Percentiles rank a stretch among this genome's conserved stretches.
These are phyloP conservation scores for Sinocyclocheilus anophthalmus DNA, from an alignment of 2,113 vertebrate species.

Conservation along the genomic window DNA sequence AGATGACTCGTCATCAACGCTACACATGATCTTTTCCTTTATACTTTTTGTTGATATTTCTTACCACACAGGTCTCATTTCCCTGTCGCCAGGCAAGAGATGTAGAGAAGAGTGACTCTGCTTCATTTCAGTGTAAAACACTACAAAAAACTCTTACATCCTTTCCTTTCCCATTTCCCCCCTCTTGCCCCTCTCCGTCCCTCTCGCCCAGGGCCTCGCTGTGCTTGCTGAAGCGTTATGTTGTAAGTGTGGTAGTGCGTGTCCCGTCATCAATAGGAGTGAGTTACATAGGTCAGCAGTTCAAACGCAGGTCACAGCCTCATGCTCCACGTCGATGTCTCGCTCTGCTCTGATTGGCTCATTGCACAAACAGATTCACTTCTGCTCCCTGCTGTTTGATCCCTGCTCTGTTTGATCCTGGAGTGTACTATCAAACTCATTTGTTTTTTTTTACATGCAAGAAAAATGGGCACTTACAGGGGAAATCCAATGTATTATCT, in stretches of 20 bases:
- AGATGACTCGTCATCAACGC: not conserved
- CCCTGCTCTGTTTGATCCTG: slow-evolving; percentile 19
- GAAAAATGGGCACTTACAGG: not conserved
- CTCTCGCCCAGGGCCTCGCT: slow-evolving; percentile 64
- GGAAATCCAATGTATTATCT: not conserved
- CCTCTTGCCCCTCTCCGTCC: slow-evolving; percentile 25
- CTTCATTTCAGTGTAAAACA: slow-evolving; percentile 40
- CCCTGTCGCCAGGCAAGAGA: not conserved
- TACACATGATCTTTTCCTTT: not conserved
- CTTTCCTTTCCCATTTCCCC: slow-evolving; percentile 23
- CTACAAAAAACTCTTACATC: slow-evolving; percentile 40
- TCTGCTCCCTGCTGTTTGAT: slow-evolving; percentile 25
- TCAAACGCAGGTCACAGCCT: slow-evolving; percentile 75
- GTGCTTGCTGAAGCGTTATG: slow-evolving; percentile 65
- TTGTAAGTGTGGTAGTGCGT: slow-evolving; percentile 45
- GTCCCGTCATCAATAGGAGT: slow-evolving; percentile 74
- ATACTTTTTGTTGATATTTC: not conserved
- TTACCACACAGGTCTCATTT: not conserved
- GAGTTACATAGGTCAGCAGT: slow-evolving; percentile 77
- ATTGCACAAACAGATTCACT: not conserved
- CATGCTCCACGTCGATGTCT: slow-evolving; percentile 28
- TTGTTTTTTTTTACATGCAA: slow-evolving; percentile 15
- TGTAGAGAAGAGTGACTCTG: not conserved
- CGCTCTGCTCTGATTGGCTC: slow-evolving; percentile 29
- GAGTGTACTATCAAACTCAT: not conserved